Conservation (phyloP, 2,888 invertebrate species). For the Drosophila hamatofila region DNA sequence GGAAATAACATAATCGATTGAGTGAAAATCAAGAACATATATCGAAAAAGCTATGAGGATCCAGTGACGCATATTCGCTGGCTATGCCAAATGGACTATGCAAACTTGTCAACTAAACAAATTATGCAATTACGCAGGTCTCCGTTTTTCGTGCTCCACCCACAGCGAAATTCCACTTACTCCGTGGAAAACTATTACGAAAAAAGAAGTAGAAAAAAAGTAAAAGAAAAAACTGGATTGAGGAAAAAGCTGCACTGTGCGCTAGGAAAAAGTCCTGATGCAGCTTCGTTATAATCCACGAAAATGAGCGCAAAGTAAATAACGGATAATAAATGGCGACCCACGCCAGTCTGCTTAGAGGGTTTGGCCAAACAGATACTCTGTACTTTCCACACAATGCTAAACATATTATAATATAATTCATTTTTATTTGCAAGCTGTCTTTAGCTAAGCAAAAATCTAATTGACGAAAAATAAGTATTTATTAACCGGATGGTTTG, state of each 20-base stretch:
- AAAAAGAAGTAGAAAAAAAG: not conserved
- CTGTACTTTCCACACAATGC: not conserved
- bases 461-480: not conserved
- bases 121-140: constrained; percentile 9
- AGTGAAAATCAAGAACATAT: not conserved
- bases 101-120: not conserved
- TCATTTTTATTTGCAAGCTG: not conserved
- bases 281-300: constrained; percentile 44
- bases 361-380: not conserved
- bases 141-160: not conserved
- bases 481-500: too few relatives aligned
- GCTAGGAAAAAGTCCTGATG: constrained; percentile 18
- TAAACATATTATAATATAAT: not conserved
- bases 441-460: not conserved
- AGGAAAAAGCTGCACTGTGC: not conserved
- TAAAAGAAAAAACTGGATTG: not conserved
- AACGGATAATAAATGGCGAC: constrained; percentile 35
- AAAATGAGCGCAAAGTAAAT: constrained; percentile 58
- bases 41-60: not conserved
- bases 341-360: not conserved
- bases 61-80: not conserved
- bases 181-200: constrained; percentile 8
- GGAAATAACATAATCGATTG: not conserved
- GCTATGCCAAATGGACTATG: not conserved
- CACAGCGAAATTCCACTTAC: not conserved